phyloP scores from a whole-genome alignment of 1,140 invertebrate species.

The Leptopilina boulardi region DNA sequence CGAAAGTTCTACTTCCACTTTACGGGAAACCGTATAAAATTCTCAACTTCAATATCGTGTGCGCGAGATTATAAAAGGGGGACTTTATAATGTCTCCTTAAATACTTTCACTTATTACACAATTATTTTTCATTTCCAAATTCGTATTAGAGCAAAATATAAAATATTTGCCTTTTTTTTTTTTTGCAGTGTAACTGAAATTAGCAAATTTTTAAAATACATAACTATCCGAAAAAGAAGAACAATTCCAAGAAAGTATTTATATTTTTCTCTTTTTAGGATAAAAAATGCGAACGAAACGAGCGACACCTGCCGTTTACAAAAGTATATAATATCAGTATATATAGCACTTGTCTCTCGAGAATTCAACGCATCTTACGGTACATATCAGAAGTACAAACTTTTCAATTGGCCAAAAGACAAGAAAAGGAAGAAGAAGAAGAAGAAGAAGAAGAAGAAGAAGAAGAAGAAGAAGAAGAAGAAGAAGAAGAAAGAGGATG shows the following conservation, averaged over 20 bases:
- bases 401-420: slow-evolving; percentile 3
- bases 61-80: slow-evolving; percentile 19
- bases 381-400: not conserved
- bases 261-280: not conserved
- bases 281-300: slow-evolving; percentile 39
- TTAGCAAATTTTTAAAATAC: too few species aligned
- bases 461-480: slow-evolving; percentile 22
- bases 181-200: too few species aligned
- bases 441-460: too few species aligned
- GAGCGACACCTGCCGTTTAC: slow-evolving; percentile 28
- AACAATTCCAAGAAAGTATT: too few species aligned
- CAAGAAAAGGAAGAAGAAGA: slow-evolving; percentile 17
- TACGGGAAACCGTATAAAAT: slow-evolving; percentile 48
- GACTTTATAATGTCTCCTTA: not conserved
- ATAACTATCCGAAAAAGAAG: too few species aligned
- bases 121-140: slow-evolving; percentile 36
- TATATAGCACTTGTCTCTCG: not conserved
- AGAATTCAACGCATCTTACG: slow-evolving; percentile 23
- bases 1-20: slow-evolving; percentile 54
- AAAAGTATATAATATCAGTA: slow-evolving; percentile 14
- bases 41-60: slow-evolving; percentile 17
- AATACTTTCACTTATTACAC: not conserved
- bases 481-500: too few species aligned
- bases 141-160: too few species aligned
- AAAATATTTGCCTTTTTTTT: too few species aligned